These are phyloP conservation scores for Diglossa cyanea DNA, from an alignment of 2,797 vertebrate species.

Conservation along the genomic window DNA sequence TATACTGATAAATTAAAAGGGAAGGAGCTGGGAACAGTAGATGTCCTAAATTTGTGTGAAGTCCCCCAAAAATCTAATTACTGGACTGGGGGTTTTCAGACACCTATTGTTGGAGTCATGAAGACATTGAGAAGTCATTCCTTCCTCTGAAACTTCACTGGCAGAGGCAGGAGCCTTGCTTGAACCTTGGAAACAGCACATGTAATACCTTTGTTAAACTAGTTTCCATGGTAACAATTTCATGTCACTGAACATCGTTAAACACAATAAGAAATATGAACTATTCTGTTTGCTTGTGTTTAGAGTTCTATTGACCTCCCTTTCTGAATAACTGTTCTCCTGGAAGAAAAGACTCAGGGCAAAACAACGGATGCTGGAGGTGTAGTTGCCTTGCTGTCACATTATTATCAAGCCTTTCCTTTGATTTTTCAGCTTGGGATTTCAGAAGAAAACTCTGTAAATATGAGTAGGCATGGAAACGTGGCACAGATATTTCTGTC, in stretches of 20 bases:
- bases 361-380: not conserved
- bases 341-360: not conserved
- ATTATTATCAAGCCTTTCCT: not conserved
- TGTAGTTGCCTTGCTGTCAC: not conserved
- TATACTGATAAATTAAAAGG: not conserved
- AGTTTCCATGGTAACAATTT: constrained; percentile 59
- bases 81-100: not conserved
- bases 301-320: not conserved
- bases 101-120: not conserved
- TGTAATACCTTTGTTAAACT: constrained; percentile 38
- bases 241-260: constrained; percentile 22
- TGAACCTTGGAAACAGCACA: not conserved
- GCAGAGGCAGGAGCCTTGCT: not conserved
- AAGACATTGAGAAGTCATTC: not conserved
- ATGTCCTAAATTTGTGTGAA: not conserved
- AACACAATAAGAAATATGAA: not conserved
- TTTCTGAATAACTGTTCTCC: not conserved
- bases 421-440: constrained; percentile 7
- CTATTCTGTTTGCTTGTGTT: constrained; percentile 3
- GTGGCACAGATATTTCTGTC: constrained; percentile 45
- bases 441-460: constrained; percentile 8
- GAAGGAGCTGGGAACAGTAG: not conserved
- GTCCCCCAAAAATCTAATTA: not conserved
- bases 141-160: not conserved
- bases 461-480: constrained; percentile 65